phyloP scores from a whole-genome alignment of 2,888 invertebrate genomes.

The Meghimatium bilineatum region DNA sequence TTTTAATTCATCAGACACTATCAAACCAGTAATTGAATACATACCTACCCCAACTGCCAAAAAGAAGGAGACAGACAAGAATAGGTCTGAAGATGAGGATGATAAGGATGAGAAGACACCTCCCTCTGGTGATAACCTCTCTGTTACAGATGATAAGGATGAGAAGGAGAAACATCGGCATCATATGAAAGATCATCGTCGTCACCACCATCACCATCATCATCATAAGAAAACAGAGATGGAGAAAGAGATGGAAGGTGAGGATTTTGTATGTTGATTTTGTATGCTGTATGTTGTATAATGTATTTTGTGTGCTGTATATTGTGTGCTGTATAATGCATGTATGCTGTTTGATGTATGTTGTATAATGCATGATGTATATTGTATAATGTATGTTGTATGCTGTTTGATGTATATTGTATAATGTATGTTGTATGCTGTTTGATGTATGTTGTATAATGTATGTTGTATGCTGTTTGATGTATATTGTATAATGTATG shows the following conservation, averaged over 20 bases:
- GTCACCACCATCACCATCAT: slow-evolving; percentile 32
- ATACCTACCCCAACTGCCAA: slow-evolving; percentile 48
- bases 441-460: no score
- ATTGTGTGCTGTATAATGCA: no score
- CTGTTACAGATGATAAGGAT: not conserved
- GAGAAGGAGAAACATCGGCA: slow-evolving; percentile 35
- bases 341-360: no score
- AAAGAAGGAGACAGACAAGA: slow-evolving; percentile 23
- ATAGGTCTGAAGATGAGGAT: not conserved
- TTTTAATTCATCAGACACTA: not conserved
- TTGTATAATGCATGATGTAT: no score
- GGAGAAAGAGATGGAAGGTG: slow-evolving; percentile 22
- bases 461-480: no score
- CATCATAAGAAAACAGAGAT: slow-evolving; percentile 31
- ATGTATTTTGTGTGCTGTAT: no score
- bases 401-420: no score
- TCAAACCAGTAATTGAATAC: slow-evolving; percentile 40
- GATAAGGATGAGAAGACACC: not conserved
- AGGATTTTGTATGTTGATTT: no score
- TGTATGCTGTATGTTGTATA: no score
- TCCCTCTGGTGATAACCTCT: not conserved
- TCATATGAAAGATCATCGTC: slow-evolving; percentile 27
- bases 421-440: no score
- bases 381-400: no score
- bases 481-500: no score